phyloP scores from a whole-genome alignment of 2,888 invertebrate species.

The Drosophila peninsularis region DNA sequence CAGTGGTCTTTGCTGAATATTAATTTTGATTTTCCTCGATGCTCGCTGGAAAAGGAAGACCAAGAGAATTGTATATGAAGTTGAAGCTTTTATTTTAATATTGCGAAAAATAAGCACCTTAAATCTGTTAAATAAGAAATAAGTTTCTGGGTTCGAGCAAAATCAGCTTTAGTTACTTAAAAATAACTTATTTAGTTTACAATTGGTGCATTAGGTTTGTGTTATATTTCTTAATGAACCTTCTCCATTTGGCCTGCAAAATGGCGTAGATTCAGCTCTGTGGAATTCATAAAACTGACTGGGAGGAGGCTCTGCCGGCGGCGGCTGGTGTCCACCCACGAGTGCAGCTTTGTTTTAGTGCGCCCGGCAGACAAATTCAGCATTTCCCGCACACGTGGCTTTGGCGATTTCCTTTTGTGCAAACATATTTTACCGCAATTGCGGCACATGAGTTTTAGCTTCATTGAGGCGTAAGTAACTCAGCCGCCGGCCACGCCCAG shows the following conservation, averaged over 20 bases:
- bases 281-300: conserved; percentile 15
- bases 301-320: too few relatives aligned
- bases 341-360: conserved; percentile 62
- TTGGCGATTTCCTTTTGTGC: conserved; percentile 79
- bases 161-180: too few relatives aligned
- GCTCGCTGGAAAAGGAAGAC: neutral
- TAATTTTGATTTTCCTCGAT: neutral
- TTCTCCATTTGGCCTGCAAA: too few relatives aligned
- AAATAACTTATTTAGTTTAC: neutral
- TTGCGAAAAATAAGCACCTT: too few relatives aligned
- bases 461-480: conserved; percentile 75
- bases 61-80: neutral
- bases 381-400: conserved; percentile 79
- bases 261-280: conserved; percentile 8
- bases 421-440: conserved; percentile 80
- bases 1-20: too few relatives aligned
- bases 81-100: too few relatives aligned
- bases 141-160: too few relatives aligned
- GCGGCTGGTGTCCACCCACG: conserved; percentile 17
- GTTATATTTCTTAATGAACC: too few relatives aligned
- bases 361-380: conserved; percentile 72
- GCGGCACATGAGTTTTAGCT: conserved; percentile 66
- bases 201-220: too few relatives aligned
- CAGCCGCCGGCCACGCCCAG: conserved; percentile 30
- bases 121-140: too few relatives aligned